Base-by-base conservation (phyloP, 2,888 invertebrate genomes). In the Argyresthia albistria region DNA sequence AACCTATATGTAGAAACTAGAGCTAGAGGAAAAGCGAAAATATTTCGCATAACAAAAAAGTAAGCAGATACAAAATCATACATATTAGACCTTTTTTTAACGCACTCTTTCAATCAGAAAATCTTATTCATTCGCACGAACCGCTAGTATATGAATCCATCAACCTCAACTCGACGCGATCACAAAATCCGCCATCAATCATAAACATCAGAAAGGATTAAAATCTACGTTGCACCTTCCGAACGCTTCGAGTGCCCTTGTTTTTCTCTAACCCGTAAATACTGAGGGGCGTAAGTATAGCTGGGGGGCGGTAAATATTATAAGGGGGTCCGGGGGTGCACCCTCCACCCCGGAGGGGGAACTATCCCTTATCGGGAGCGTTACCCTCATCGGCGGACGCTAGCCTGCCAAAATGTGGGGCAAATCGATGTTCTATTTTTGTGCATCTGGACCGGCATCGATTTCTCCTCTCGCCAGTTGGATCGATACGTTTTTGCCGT, bases 261-360 rank as follows among this genome's bases (percentile, higher is more conserved):
- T 87, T 87, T 87, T 87, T 86, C 87, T 87, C 83, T 80, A 84
- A 82, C 79, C 86, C 87, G 87, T 84, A 86, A 87, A 87, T 86
- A 83, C 82, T 81, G 78, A 84, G 87, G 87, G 87, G 87, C 83
- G 86, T 86, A 87, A 86, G 87, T 84, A 87, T 77, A 66, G 84
- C 87, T 80, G 81, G 82, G 86, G 87, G 87, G 25, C 87, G 87
- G 87, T 76, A 84, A 87, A 87, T 87, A 86, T 86, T 82, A 84
- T 81, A 80, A 69, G 72, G 80, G 83, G 82, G 78, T 73, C 62
- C 66, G 12, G 69, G 69, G 73, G 63, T 65, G 67, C 66, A 63
- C 65, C 75, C 72, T 72, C 76, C 73, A 69, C 71, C 67, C 63
- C 65, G 64, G 68, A 71, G 80, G 80, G 80, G 80, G 78, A 83